Base-by-base conservation (phyloP, 2,113 vertebrate genomes). In the Caloenas nicobarica region DNA sequence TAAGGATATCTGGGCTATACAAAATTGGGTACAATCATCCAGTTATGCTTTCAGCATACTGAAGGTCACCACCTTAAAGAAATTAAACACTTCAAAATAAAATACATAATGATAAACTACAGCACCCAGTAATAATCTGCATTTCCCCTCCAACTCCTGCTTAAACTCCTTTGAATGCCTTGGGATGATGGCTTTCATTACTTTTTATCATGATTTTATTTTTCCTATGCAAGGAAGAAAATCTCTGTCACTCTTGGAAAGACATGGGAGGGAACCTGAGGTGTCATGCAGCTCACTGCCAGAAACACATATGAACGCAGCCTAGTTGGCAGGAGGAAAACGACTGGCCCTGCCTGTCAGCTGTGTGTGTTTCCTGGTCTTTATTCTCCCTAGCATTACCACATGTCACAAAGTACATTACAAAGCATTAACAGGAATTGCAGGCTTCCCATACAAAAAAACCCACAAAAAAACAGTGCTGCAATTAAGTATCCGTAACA, bases 181-280 rank as follows among this genome's bases (percentile, higher is more conserved):
- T 46, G 36, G 65, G 70, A 93, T 12, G 23, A 76, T 70, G 76
- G 50, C 24, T 88, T 74, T 91, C 87, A 92, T 94, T 86, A 65
- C 17, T 95, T 95, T 95, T 92, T 95, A 91, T 95, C 76, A 69
- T 86, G 25, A 95, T 94, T 94, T 94, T 56, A 90, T 95, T 96
- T 95, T 97, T 92, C 86, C 95, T 91, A 83, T 34, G 48, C 79
- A 81, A 92, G 51, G 79, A 85, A 95, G 85, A 94, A 96, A 97
- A 94, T 69, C 76, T 90, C 68, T 95, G 85, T 96, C 95, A 91
- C 93, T 96, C 54, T 97, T 96, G 93, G 94, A 95, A 84, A 91
- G 93, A 69, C 82, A 84, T 10, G 5, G 91, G 87, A 96, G 34
- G 65, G 72, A 96, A 95, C 79, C 76, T 91, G 93, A 95, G 82